Evolutionary conservation across 2,113 vertebrate genomes (phyloP).

Genomic region (Solea solea): DNA sequence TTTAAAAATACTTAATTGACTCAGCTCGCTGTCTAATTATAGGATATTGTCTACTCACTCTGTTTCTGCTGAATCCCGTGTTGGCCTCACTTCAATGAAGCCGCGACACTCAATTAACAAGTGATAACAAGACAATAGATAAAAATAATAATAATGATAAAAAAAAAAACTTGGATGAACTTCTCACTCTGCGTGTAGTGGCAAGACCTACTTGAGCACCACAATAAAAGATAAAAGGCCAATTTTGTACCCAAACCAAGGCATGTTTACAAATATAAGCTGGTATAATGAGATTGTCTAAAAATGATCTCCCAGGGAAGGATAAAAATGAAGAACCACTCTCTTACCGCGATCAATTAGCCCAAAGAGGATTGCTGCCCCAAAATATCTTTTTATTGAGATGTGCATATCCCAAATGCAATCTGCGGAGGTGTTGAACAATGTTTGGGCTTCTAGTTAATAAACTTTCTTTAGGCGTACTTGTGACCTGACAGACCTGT

Average conservation of each 20-base stretch:
- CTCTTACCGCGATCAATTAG: constrained; percentile 56
- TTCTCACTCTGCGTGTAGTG: neutral
- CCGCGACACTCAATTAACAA: constrained; percentile 49
- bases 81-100: constrained; percentile 30
- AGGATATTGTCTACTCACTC: constrained; percentile 29
- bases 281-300: constrained; percentile 62
- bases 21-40: constrained; percentile 2
- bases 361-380: constrained; percentile 41
- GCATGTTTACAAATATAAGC: constrained; percentile 53
- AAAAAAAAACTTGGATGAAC: constrained; percentile 50
- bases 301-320: constrained; percentile 60
- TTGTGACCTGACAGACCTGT: neutral
- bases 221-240: constrained; percentile 46
- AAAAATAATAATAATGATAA: neutral
- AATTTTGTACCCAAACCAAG: constrained; percentile 37
- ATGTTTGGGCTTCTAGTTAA: neutral
- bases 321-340: constrained; percentile 59
- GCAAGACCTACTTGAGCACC: neutral
- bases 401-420: constrained; percentile 19
- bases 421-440: constrained; percentile 11
- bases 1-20: constrained; percentile 9
- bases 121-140: constrained; percentile 45
- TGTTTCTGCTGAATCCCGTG: constrained; percentile 31
- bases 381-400: constrained; percentile 33
- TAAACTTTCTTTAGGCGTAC: neutral